These are phyloP conservation scores for Papilio demoleus DNA, from an alignment of 2,888 invertebrate genomes.

Conservation along the genomic window DNA sequence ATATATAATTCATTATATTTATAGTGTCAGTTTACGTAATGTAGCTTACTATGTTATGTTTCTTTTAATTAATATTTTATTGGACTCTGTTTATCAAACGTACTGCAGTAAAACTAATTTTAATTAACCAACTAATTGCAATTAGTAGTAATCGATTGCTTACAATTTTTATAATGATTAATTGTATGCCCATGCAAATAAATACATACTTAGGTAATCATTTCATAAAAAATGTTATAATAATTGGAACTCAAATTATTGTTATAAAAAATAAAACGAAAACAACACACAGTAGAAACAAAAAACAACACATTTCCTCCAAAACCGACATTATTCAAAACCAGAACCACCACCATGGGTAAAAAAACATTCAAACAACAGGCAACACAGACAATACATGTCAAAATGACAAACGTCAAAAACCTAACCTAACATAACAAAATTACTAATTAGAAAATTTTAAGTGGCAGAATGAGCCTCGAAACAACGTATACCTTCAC, in stretches of 20 bases:
- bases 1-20: too few relatives aligned
- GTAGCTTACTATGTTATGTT: neutral
- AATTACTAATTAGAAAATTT: neutral
- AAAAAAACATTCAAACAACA: slow-evolving; percentile 30
- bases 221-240: too few relatives aligned
- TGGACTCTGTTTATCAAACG: neutral
- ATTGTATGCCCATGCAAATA: neutral
- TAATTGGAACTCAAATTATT: too few relatives aligned
- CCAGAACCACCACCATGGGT: slow-evolving; percentile 25
- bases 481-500: slow-evolving; percentile 49
- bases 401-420: slow-evolving; percentile 29
- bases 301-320: neutral
- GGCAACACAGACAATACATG: slow-evolving; percentile 37
- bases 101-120: neutral
- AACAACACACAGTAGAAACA: neutral
- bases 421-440: slow-evolving; percentile 30
- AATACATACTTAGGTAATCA: neutral
- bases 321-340: neutral
- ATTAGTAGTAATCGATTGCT: neutral
- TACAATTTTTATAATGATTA: neutral
- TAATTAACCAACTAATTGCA: too few relatives aligned
- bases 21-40: neutral
- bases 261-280: too few relatives aligned
- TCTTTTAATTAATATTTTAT: neutral
- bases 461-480: slow-evolving; percentile 11